Percentiles rank a stretch among this genome's conserved stretches.
Conservation (phyloP, 2,888 invertebrate genomes). For the Lycocerus yunnanus region DNA sequence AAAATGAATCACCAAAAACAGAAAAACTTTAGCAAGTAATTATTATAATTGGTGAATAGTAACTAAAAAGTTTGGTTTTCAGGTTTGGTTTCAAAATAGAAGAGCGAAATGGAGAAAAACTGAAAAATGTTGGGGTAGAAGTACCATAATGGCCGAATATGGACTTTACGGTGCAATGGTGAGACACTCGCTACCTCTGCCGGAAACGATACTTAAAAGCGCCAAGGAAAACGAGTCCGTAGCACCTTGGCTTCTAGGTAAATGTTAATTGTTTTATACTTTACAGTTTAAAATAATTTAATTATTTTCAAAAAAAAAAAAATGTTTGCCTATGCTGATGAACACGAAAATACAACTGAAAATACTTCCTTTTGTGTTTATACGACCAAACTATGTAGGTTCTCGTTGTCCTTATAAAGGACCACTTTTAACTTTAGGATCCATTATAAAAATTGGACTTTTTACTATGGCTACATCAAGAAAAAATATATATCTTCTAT, state of each 20-base stretch:
- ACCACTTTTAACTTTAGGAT: not conserved
- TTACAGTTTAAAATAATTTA: conserved; percentile 6
- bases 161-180: conserved; percentile 99
- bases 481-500: not conserved
- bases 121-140: conserved; percentile 99
- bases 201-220: conserved; percentile 97
- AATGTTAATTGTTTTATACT: conserved; percentile 53
- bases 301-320: not conserved
- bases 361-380: not conserved
- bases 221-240: conserved; percentile 96
- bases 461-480: not conserved
- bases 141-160: conserved; percentile 99
- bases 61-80: conserved; percentile 46
- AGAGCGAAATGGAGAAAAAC: conserved; percentile 99
- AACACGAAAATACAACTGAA: not conserved
- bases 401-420: not conserved
- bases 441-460: not conserved
- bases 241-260: conserved; percentile 99
- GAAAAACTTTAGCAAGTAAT: not conserved
- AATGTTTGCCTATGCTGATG: not conserved
- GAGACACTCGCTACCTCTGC: conserved; percentile 95
- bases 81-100: conserved; percentile 99
- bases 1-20: not conserved
- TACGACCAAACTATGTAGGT: not conserved
- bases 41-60: not conserved